Evolutionary conservation across 2,797 vertebrate genomes (phyloP), one percentile per base, ranked within the genome.

Genomic region (Zalophus californianus): DNA sequence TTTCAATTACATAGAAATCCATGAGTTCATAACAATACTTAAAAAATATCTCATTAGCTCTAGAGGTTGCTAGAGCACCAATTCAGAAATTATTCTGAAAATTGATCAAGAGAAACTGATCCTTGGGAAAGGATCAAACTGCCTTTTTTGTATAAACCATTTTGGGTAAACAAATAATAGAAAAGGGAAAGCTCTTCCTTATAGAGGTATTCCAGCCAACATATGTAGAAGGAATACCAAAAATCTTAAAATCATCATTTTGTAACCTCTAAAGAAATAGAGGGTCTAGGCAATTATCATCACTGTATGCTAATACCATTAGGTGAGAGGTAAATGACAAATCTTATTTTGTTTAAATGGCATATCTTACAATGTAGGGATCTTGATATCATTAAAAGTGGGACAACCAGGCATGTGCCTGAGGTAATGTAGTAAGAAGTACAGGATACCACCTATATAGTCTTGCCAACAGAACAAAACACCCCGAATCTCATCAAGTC

Each of bases 1-100:
- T 50, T 85, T 73, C 75, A 77, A 54, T 41, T 48, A 27, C 80
- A 92, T 75, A 72, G 56, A 86, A 86, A 60, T 38, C 32, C 44
- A 27, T 48, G 27, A 21, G 35, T 93, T 68, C 50, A 15, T 54
- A 86, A 82, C 8, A 60, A 75, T 60, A 52, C 21, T 77, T 35
- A 0, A 21, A 64, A 29, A 48, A 50, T 20, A 52, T 8, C 86
- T 86, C 27, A 54, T 2, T 38, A 35, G 48, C 29, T 58, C 44
- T 86, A 50, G 82, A 20, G 1, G 50, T 41, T 82, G 66, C 50
- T 52, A 60, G 15, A n/a, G 15, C 23, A 86, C n/a, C 50, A 80
- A 52, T 60, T 75, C 25, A 82, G 23, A 87, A 87, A 87, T 75
- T 77, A 83, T 83, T 77, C 68, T 54, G 41, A 73, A 96, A 91